phyloP scores from a whole-genome alignment of 2,113 vertebrate species.

The Bagarius yarrelli region DNA sequence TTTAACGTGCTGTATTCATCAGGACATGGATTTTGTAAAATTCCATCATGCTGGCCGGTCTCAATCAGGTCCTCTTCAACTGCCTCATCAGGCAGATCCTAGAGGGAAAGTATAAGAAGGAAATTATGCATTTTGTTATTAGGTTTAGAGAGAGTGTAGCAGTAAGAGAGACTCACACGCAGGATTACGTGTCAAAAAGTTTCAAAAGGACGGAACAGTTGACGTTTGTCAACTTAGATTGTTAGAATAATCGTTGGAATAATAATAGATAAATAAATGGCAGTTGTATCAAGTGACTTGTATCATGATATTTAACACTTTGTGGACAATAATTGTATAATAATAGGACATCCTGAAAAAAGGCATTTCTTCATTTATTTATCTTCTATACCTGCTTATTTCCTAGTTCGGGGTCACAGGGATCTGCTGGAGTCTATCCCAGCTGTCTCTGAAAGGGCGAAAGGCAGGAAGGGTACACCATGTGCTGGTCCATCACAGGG shows the following conservation, averaged over 20 bases:
- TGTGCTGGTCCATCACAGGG: too few species aligned
- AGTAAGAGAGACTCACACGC: neutral
- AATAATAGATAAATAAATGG: too few species aligned
- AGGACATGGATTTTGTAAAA: constrained; percentile 84
- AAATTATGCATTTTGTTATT: neutral
- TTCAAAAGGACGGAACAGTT: neutral
- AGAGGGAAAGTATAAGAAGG: neutral
- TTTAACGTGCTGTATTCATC: constrained; percentile 78
- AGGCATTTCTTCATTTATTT: too few species aligned
- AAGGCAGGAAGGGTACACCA: too few species aligned
- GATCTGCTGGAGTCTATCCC: too few species aligned
- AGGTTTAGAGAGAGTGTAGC: neutral
- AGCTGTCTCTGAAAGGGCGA: too few species aligned
- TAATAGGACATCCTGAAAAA: neutral
- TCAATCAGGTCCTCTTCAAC: constrained; percentile 85
- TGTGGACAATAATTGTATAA: neutral
- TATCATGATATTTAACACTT: neutral
- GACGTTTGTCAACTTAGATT: neutral
- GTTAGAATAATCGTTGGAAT: neutral
- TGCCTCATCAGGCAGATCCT: constrained; percentile 85
- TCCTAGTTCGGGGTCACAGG: too few species aligned
- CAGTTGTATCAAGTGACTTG: neutral
- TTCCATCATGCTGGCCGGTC: constrained; percentile 79
- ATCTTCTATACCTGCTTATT: too few species aligned
- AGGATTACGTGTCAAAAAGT: neutral